Percentiles rank a stretch among this genome's conserved stretches.
These are phyloP conservation scores for Amia ocellicauda DNA, from an alignment of 2,113 vertebrate species.

Conservation along the genomic window DNA sequence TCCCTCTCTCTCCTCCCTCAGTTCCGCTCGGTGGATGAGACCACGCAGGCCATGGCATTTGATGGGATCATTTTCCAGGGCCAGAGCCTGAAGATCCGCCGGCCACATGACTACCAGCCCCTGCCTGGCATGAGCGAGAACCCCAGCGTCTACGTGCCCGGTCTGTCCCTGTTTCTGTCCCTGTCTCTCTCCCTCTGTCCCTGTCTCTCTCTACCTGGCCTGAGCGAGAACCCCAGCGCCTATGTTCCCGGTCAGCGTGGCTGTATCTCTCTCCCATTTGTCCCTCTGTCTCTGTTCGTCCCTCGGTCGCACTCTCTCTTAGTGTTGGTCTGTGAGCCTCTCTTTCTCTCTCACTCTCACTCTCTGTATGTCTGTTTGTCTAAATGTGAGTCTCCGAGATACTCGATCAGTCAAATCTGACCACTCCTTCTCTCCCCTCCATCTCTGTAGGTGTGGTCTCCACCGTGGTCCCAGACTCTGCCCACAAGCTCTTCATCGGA, in stretches of 20 bases:
- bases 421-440: neutral
- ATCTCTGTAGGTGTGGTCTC: slow-evolving; percentile 77
- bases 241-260: too few species aligned
- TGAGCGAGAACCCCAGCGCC: too few species aligned
- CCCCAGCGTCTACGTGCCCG: slow-evolving; percentile 88
- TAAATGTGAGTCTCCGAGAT: neutral
- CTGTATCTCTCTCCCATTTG: slow-evolving; percentile 2
- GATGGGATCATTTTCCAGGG: slow-evolving; percentile 93
- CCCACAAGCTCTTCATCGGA: slow-evolving; percentile 87
- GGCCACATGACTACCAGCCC: slow-evolving; percentile 89
- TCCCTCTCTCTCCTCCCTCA: slow-evolving; percentile 38
- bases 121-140: slow-evolving; percentile 92
- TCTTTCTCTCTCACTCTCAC: neutral
- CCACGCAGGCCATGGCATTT: slow-evolving; percentile 90
- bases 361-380: slow-evolving; percentile 3
- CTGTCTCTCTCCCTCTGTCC: neutral
- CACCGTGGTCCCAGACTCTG: slow-evolving; percentile 89
- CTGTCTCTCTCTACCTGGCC: too few species aligned
- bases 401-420: neutral
- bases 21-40: slow-evolving; percentile 92
- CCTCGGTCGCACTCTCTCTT: too few species aligned
- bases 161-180: slow-evolving; percentile 46
- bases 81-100: slow-evolving; percentile 87
- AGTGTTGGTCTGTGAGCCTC: neutral
- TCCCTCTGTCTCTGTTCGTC: slow-evolving; percentile 6